These are phyloP conservation scores for silkworm (Bombyx mori) DNA, from an alignment of 1,140 invertebrate genomes.

Conservation along the genomic window ASM3026992v2 NC_085114.1:14022501-14023000, in stretches of 20 bases:
- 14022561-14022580: slow-evolving; percentile 43
- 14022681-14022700: slow-evolving; percentile 53
- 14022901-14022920: too few relatives aligned
- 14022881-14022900: too few relatives aligned
- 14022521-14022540: slow-evolving; percentile 30
- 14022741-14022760: slow-evolving; percentile 55
- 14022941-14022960: too few relatives aligned
- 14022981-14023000: too few relatives aligned
- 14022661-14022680: slow-evolving; percentile 63
- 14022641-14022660: slow-evolving; percentile 55
- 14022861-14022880: too few relatives aligned
- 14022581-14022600: slow-evolving; percentile 43
- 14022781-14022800: slow-evolving; percentile 52
- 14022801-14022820: background rate
- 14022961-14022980: too few relatives aligned
- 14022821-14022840: background rate
- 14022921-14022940: too few relatives aligned
- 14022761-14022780: slow-evolving; percentile 32
- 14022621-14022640: slow-evolving; percentile 56
- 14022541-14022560: slow-evolving; percentile 38
- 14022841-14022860: background rate
- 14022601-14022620: slow-evolving; percentile 56
- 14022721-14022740: slow-evolving; percentile 45
- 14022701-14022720: slow-evolving; percentile 35
- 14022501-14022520: background rate